A percentile compares a stretch with the other conserved stretches of the same genome.
Evolutionary conservation across 2,113 vertebrate species (phyloP).

Genomic region (Equus przewalskii): DNA sequence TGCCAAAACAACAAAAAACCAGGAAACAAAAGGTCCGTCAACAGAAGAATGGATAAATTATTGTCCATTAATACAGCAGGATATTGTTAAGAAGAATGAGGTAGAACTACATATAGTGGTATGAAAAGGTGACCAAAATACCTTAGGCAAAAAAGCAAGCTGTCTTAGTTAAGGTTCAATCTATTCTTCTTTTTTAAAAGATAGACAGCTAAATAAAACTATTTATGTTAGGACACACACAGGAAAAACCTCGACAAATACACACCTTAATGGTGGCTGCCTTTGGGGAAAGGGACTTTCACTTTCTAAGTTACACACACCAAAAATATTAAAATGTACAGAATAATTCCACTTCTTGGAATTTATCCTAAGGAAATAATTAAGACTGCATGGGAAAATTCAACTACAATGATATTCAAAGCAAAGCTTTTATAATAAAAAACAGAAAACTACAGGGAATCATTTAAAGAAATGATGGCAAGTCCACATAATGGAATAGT

Average conservation of each 20-base stretch:
- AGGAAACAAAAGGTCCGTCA: constrained; percentile 39
- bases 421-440: constrained; percentile 41
- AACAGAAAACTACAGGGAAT: neutral
- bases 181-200: neutral
- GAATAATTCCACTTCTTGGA: constrained; percentile 20
- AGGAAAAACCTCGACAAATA: neutral
- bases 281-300: neutral
- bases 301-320: constrained; percentile 10
- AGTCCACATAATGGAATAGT: constrained; percentile 32
- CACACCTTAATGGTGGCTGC: neutral
- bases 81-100: neutral
- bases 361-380: constrained; percentile 40
- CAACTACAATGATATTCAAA: neutral
- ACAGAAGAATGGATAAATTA: constrained; percentile 56
- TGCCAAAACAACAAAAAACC: neutral
- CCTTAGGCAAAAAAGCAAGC: neutral
- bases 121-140: constrained; percentile 38
- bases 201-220: neutral
- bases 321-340: constrained; percentile 43
- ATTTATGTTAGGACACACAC: neutral
- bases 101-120: neutral
- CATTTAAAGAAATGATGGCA: constrained; percentile 26
- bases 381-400: neutral
- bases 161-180: neutral
- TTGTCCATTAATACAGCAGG: neutral